A percentile compares a stretch with the other conserved stretches of the same genome.
Evolutionary conservation across 2,888 invertebrate species (phyloP).

Genomic region (Exephanes ischioxanthus): DNA sequence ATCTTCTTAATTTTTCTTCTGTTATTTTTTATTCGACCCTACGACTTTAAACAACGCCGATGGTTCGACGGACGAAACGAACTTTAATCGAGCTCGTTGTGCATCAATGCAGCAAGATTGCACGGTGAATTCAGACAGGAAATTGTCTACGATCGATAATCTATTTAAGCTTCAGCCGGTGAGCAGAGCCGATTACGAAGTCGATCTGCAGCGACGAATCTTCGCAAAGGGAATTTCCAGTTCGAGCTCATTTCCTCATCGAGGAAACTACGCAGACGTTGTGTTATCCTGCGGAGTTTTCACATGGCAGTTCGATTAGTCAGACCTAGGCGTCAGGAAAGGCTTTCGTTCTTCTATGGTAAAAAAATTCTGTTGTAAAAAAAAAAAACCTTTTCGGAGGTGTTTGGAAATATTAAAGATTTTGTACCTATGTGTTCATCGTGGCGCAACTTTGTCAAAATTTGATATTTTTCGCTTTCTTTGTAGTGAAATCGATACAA

Average conservation of each 20-base stretch:
- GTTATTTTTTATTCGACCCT: not conserved
- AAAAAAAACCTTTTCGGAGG: no score
- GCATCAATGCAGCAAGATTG: not conserved
- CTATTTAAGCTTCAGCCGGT: conserved; percentile 39
- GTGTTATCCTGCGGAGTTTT: not conserved
- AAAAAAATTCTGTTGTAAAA: no score
- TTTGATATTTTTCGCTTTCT: no score
- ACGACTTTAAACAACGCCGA: conserved; percentile 12
- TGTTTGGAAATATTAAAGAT: not conserved
- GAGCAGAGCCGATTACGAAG: conserved; percentile 27
- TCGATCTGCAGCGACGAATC: not conserved
- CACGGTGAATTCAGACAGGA: conserved; percentile 49
- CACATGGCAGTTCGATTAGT: not conserved
- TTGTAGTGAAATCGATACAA: no score
- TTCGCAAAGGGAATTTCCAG: conserved; percentile 40
- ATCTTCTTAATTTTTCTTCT: not conserved
- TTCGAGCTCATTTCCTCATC: conserved; percentile 3
- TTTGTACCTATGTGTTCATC: not conserved
- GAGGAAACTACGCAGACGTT: not conserved
- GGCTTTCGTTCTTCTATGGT: not conserved
- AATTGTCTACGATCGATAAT: conserved; percentile 64
- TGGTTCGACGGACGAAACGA: not conserved
- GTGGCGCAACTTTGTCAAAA: not conserved
- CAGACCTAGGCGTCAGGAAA: not conserved
- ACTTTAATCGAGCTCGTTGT: conserved; percentile 39